Evolutionary conservation across 2,888 invertebrate genomes (phyloP), one percentile per base, ranked within the genome.

Genomic region (Dichetophora obliterata): DNA sequence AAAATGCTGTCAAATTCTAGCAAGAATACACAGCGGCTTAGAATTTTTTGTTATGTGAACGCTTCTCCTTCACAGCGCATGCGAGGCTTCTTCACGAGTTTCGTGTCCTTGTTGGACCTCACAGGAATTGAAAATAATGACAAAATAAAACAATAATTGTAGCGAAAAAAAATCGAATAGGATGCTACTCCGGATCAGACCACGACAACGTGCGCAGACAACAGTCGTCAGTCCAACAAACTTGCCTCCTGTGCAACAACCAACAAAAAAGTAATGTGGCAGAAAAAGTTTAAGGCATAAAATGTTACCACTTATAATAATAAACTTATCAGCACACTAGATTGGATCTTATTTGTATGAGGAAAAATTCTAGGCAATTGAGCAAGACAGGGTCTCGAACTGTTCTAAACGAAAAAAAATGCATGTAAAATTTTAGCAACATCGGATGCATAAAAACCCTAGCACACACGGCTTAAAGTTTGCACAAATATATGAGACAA

Each of bases 101-200:
- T 52, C 77, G 77, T 81, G 81, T 81, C 80, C 77, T 66, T 54
- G n/a, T 50, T 54, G 77, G 80, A 80, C 81, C 80, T 77, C 78
- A 81, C 81, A 81, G 16, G 57, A 37, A 19, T 22, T 75, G 9
- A 72, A 72, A 43, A 37, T 22, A 72, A 37, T 6, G 11, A 37
- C 34, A 34, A 34, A 43, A 19, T 34, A 50, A 59, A 75, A 69
- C 69, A 37, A 72, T 54, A 71, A 24, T 37, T 19, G n/a, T 27
- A 22, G 66, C 37, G 14, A 63, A 63, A 37, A 24, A 34, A 37
- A 68, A 14, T 14, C 52, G 31, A 65, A 71, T 24, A 59, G 43
- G 34, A 43, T 5, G 54, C 34, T 69, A 57, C 69, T 68, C 34
- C 50, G 68, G 68, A 52, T 54, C 59, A 59, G 71, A 65, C 65